phyloP scores from a whole-genome alignment of 2,113 vertebrate genomes.

The Eudyptes chrysolophus region DNA sequence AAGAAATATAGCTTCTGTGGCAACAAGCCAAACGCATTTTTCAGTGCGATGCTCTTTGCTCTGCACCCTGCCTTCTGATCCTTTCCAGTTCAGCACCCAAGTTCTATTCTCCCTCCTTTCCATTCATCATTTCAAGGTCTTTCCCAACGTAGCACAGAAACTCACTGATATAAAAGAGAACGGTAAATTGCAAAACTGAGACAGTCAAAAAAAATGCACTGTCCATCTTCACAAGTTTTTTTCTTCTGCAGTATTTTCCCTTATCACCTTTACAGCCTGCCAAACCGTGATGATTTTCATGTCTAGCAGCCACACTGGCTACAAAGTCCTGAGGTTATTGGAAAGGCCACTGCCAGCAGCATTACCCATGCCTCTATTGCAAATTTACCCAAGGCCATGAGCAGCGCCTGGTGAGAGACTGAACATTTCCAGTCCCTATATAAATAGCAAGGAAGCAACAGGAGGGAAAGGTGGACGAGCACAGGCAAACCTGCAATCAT shows the following conservation, averaged over 20 bases:
- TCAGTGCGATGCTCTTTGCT: not conserved
- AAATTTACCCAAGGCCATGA: not conserved
- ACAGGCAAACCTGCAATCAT: not conserved
- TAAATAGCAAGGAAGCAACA: not conserved
- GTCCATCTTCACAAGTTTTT: not conserved
- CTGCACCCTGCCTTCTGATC: not conserved
- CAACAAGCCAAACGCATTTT: not conserved
- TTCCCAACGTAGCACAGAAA: not conserved
- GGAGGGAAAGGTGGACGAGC: not conserved
- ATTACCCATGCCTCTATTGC: accelerated
- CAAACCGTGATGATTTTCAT: not conserved
- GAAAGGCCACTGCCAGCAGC: not conserved
- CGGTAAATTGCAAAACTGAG: not conserved
- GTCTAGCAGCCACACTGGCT: not conserved
- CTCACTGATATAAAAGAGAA: not conserved
- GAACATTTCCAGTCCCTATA: not conserved
- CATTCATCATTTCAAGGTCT: not conserved
- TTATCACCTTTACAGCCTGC: not conserved
- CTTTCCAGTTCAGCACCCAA: not conserved
- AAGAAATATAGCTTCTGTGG: not conserved
- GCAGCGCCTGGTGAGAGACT: not conserved
- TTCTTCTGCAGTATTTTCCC: not conserved
- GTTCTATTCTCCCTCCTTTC: not conserved
- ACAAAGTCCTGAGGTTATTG: accelerated
- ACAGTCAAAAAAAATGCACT: not conserved